Conservation (phyloP, 1,140 invertebrate species). For the Drosophila murphyi region DNA sequence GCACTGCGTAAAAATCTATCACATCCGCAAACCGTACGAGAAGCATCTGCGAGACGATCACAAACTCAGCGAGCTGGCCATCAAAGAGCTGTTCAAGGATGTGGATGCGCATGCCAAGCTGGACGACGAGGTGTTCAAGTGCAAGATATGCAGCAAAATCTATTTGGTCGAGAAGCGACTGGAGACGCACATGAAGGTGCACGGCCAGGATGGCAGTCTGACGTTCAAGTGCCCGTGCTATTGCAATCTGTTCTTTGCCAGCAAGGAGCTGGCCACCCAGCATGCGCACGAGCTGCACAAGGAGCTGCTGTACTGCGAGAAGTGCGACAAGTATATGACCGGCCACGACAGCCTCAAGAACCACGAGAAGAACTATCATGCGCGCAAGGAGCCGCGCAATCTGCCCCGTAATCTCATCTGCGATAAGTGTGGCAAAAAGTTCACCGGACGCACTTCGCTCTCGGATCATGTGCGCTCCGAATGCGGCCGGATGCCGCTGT, state of each 20-base stretch:
- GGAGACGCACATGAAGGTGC: conserved; percentile 72
- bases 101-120: conserved; percentile 59
- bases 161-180: conserved; percentile 80
- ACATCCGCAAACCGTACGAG: conserved; percentile 80
- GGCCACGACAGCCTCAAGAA: conserved; percentile 82
- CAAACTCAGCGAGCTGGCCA: conserved; percentile 59
- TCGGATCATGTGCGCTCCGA: conserved; percentile 83
- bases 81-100: conserved; percentile 74
- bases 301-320: conserved; percentile 82
- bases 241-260: conserved; percentile 80
- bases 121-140: conserved; percentile 78
- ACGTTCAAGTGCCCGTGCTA: conserved; percentile 84
- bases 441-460: conserved; percentile 79
- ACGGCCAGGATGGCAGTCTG: conserved; percentile 73
- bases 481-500: conserved; percentile 78
- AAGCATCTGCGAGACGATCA: conserved; percentile 80
- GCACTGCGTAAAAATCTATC: conserved; percentile 79
- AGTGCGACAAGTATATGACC: conserved; percentile 84
- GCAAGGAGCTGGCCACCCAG: conserved; percentile 75
- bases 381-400: conserved; percentile 66
- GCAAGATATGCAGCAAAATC: conserved; percentile 77
- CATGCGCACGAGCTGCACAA: conserved; percentile 80
- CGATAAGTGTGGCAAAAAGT: conserved; percentile 84
- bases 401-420: conserved; percentile 83
- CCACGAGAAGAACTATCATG: conserved; percentile 73